Evolutionary conservation across 2,888 invertebrate species (phyloP).

Genomic region (Sminthurinus aureus): DNA sequence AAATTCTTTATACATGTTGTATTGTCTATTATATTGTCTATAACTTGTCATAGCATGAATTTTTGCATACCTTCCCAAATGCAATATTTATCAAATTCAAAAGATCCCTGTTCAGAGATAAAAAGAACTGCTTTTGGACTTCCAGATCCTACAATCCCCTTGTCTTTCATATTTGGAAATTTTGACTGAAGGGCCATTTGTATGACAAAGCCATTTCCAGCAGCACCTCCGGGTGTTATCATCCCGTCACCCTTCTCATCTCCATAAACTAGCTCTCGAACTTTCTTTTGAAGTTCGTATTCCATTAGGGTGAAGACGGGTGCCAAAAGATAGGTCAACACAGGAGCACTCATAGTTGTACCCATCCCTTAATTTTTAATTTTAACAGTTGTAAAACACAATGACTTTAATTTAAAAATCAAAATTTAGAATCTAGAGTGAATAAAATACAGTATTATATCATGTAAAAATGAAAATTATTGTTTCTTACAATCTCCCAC

Average conservation of each 20-base stretch:
- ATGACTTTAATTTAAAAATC: too few relatives aligned
- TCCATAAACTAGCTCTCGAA: constrained; percentile 8
- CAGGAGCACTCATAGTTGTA: constrained; percentile 26
- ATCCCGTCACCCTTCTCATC: constrained; percentile 16
- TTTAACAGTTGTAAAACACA: too few relatives aligned
- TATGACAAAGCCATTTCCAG: constrained; percentile 18
- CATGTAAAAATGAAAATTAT: too few relatives aligned
- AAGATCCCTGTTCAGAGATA: constrained; percentile 27
- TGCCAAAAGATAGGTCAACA: constrained; percentile 39
- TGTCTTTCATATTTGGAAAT: constrained; percentile 7
- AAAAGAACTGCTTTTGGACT: neutral
- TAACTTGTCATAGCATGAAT: too few relatives aligned
- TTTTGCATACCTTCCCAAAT: constrained; percentile 28
- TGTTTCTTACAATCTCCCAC: too few relatives aligned
- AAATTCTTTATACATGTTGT: too few relatives aligned
- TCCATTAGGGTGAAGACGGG: constrained; percentile 48
- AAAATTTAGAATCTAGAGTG: too few relatives aligned
- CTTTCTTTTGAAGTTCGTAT: constrained; percentile 10
- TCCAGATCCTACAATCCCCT: neutral
- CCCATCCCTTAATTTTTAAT: too few relatives aligned
- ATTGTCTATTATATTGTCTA: too few relatives aligned
- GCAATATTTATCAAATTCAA: constrained; percentile 16
- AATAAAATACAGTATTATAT: too few relatives aligned
- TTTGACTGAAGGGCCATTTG: constrained; percentile 21
- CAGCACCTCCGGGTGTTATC: constrained; percentile 1